Percentiles rank a stretch among this genome's conserved stretches.
Conservation (phyloP, 2,888 invertebrate species). For the Anthophora plumipes region DNA sequence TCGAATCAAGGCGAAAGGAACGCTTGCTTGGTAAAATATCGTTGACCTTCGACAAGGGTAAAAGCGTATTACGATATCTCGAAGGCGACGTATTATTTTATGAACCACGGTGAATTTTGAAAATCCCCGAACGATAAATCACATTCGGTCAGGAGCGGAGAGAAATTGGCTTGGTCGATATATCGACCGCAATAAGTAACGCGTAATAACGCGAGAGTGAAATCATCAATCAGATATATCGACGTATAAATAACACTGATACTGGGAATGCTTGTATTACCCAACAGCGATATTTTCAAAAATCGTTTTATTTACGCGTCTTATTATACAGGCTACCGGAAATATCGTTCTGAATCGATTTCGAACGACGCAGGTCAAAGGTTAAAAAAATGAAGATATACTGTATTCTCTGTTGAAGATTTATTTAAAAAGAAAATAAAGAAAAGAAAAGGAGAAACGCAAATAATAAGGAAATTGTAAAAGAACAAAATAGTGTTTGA, state of each 20-base stretch:
- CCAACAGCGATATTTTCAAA: not conserved
- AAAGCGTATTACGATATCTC: constrained; percentile 18
- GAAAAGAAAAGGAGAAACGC: too few relatives aligned
- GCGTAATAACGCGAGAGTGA: constrained; percentile 36
- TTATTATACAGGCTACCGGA: not conserved
- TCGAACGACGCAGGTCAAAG: too few relatives aligned
- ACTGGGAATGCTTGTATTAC: not conserved
- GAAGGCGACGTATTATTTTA: constrained; percentile 38
- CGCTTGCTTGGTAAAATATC: constrained; percentile 16
- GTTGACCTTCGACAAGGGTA: constrained; percentile 4
- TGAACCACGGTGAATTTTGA: constrained; percentile 31
- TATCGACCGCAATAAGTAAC: constrained; percentile 3
- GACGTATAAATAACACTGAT: constrained; percentile 11
- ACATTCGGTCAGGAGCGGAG: too few relatives aligned
- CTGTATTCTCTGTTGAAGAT: not conserved
- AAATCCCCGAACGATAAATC: constrained; percentile 33
- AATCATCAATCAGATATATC: constrained; percentile 44
- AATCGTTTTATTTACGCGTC: not conserved
- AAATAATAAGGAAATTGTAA: not conserved
- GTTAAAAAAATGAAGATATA: not conserved
- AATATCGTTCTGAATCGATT: not conserved
- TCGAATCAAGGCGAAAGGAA: not conserved
- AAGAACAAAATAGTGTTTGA: too few relatives aligned
- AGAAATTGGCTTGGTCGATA: constrained; percentile 23
- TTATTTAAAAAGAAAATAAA: constrained; percentile 3